phyloP scores from a whole-genome alignment of 2,113 vertebrate genomes.

The Helogale parvula region DNA sequence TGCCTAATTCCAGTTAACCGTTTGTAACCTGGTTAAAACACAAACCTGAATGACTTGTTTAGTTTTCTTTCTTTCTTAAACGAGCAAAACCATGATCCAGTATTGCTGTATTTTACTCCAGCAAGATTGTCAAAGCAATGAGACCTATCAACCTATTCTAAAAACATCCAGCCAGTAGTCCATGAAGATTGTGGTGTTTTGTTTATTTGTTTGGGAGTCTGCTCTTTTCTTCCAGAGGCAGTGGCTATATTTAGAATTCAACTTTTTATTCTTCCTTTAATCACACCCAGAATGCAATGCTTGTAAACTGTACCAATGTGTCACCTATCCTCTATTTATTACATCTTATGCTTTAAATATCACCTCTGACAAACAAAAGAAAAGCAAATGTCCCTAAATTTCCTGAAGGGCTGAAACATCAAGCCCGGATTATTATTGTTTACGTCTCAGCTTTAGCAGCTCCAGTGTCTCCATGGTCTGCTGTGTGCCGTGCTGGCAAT shows the following conservation, averaged over 20 bases:
- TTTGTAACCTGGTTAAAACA: conserved; percentile 80
- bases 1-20: conserved; percentile 79
- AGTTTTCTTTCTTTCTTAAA: conserved; percentile 23
- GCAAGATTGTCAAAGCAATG: conserved; percentile 36
- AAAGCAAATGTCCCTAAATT: conserved; percentile 93
- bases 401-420: conserved; percentile 93
- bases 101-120: neutral
- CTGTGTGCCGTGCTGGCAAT: conserved; percentile 91
- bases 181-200: neutral
- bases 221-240: conserved; percentile 80
- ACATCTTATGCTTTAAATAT: conserved; percentile 91
- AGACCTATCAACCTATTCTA: neutral
- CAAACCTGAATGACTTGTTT: neutral
- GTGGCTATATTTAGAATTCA: conserved; percentile 85
- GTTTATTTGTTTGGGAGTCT: conserved; percentile 42
- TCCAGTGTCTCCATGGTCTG: conserved; percentile 93
- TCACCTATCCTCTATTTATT: conserved; percentile 89
- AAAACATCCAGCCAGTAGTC: neutral
- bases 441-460: conserved; percentile 94
- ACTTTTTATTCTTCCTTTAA: conserved; percentile 83
- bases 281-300: conserved; percentile 86
- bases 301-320: conserved; percentile 85
- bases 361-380: conserved; percentile 94
- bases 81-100: neutral
- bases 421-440: conserved; percentile 96